Evolutionary conservation across 2,888 invertebrate species (phyloP), one percentile per base, ranked within the genome.

Genomic region (Melieria crassipennis): DNA sequence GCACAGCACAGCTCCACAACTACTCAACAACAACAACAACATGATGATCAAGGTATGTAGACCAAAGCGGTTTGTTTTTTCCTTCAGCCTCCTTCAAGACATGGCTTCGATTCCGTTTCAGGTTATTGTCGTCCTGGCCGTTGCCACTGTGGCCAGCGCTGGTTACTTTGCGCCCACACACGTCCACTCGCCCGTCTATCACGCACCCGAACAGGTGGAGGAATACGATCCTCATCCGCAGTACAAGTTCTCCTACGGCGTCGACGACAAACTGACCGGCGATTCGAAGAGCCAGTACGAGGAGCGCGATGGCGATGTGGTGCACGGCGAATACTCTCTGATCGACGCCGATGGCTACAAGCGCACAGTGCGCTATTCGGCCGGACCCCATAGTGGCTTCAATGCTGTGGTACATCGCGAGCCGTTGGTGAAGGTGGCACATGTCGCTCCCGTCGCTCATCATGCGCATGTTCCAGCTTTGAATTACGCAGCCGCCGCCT

Each of bases 281-380:
- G 87, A 87, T 70, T 82, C 83, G 16, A 87, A 87, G 80, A 85
- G 80, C 70, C 86, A 86, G 75, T 78, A 81, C 30, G 87, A 87
- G 74, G 81, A 82, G 47, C 85, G 87, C 48, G 83, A 86, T 75
- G 87, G 87, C 30, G 86, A 87, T 77, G 80, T 84, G 43, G 87
- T 87, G 2, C 83, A 81, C 75, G 87, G 87, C 50, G 84, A 84
- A 69, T 87, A 87, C 75, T 85, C 86, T 0, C 73, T 87, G 69
- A 77, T 83, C 63, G 87, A 87, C 77, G 78, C 87, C 56, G 87
- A 87, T 80, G 87, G 87, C 11, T 83, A 76, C 74, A 82, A 82
- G 75, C 82, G 86, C 52, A 83, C 80, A 16, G 86, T 86, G 4
- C 81, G 81, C 30, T 86, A 86, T 71, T 84, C 85, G 52, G 85